Conservation (phyloP, 2,888 invertebrate species). For the Unio delphinus region DNA sequence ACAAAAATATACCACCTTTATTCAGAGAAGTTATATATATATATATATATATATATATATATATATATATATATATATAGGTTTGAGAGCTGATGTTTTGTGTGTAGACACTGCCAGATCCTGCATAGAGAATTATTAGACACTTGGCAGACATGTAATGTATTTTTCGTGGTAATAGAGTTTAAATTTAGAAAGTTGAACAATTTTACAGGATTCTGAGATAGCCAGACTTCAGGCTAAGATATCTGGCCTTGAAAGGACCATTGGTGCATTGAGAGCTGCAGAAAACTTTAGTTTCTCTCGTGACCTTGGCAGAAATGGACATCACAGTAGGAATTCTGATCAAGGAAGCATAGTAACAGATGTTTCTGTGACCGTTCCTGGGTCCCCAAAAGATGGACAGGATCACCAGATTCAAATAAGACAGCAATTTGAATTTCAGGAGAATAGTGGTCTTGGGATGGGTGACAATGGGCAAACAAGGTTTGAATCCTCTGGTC, state of each 20-base stretch:
- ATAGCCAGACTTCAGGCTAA: conserved; percentile 55
- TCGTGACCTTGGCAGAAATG: conserved; percentile 5
- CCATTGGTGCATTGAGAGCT: conserved; percentile 33
- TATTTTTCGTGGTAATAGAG: not conserved
- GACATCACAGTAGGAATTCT: not conserved
- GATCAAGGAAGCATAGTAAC: conserved; percentile 23
- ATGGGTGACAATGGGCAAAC: conserved; percentile 17
- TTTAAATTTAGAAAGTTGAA: not conserved
- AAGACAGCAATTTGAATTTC: conserved; percentile 32
- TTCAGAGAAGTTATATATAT: too few relatives aligned
- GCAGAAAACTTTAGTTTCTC: conserved; percentile 28
- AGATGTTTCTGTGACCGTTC: conserved; percentile 24
- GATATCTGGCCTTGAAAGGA: conserved; percentile 52
- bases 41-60: too few relatives aligned
- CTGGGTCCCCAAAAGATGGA: conserved; percentile 9
- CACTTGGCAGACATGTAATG: too few relatives aligned
- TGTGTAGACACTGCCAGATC: too few relatives aligned
- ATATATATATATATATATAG: too few relatives aligned
- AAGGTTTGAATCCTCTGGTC: conserved; percentile 35
- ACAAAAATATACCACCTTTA: too few relatives aligned
- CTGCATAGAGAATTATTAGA: too few relatives aligned
- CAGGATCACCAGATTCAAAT: conserved; percentile 17
- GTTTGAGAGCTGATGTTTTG: too few relatives aligned
- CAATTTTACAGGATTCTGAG: conserved; percentile 42
- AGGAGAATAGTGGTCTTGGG: conserved; percentile 14